Conservation (phyloP, 2,888 invertebrate species). For the Caenorhabditis doughertyi region DNA sequence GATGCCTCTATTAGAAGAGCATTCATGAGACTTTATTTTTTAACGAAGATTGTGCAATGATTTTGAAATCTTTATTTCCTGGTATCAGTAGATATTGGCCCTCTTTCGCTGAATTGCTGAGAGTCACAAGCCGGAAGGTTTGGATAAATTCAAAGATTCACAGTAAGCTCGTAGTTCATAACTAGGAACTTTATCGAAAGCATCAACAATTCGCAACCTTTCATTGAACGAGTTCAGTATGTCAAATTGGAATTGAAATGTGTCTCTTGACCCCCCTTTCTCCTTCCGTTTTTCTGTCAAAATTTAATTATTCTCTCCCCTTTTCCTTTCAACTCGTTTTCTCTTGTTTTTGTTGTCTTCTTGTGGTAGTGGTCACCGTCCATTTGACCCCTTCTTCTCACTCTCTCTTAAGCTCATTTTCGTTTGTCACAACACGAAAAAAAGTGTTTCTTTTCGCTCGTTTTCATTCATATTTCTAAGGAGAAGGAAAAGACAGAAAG, state of each 20-base stretch:
- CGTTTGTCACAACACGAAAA: neutral
- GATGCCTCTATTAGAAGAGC: too few relatives aligned
- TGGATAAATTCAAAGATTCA: too few relatives aligned
- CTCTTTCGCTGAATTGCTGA: too few relatives aligned
- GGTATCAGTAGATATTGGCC: too few relatives aligned
- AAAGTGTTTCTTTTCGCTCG: conserved; percentile 57
- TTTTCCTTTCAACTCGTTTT: neutral
- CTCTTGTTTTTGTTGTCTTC: conserved; percentile 22
- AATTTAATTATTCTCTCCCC: conserved; percentile 52
- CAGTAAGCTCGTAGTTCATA: too few relatives aligned
- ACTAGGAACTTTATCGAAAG: too few relatives aligned
- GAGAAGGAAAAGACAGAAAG: neutral
- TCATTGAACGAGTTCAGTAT: conserved; percentile 15
- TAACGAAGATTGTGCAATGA: too few relatives aligned
- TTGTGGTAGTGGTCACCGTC: conserved; percentile 21
- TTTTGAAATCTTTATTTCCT: too few relatives aligned
- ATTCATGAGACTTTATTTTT: too few relatives aligned
- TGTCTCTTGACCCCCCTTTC: neutral
- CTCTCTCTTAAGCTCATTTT: conserved; percentile 19
- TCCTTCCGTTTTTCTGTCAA: neutral
- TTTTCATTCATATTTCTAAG: conserved; percentile 58
- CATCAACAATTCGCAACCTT: too few relatives aligned
- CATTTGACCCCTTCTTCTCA: neutral
- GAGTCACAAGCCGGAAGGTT: too few relatives aligned
- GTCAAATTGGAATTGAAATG: conserved; percentile 22